Base-by-base conservation (phyloP, 2,113 vertebrate species). In the Planiliza haematocheilus region DNA sequence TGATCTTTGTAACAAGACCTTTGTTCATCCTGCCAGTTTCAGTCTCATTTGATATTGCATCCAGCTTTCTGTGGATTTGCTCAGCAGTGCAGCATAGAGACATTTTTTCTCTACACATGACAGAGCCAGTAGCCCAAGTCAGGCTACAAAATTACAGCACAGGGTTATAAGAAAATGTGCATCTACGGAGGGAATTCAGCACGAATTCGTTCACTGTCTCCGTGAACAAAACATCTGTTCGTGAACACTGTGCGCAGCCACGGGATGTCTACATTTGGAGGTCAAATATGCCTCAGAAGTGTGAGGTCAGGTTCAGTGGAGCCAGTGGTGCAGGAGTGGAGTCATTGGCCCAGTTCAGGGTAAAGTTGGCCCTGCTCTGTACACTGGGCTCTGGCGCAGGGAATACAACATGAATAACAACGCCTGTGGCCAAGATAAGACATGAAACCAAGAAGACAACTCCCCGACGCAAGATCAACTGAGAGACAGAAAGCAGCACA, bases 401-500 rank as follows among this genome's bases (percentile, higher is more conserved):
- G 38, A 87, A 86, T 1, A 11, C 71, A 14, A 94, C 4, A 39
- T 91, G 79, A 10, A 88, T 55, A 14, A 38, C 21, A 0, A 94
- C 41, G 11, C 93, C 92, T 16, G 65, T 34, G 1, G n/a, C 41
- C 70, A 95, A 75, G 39, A 85, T 41, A 11, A 91, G 30, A 42
- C 85, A 10, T 4, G 53, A 62, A 48, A 38, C n/a, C 45, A 88
- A 37, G 7, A 91, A 2, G 3, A 69, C 11, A 18, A 91, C 56
- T 57, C 93, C 93, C 2, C 93, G 73, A 12, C 91, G 86, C 24
- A 92, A 60, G 16, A 93, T 76, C 41, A 95, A 90, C 87, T 94
- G 90, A 7, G 80, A 65, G 42, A 74, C 6, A 2, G 94, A 90
- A 8, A 94, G 92, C n/a, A 30, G 20, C 0, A 0, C 48, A 16